Evolutionary conservation across 2,797 vertebrate species (phyloP).

Genomic region (Brotogeris chrysoptera): DNA sequence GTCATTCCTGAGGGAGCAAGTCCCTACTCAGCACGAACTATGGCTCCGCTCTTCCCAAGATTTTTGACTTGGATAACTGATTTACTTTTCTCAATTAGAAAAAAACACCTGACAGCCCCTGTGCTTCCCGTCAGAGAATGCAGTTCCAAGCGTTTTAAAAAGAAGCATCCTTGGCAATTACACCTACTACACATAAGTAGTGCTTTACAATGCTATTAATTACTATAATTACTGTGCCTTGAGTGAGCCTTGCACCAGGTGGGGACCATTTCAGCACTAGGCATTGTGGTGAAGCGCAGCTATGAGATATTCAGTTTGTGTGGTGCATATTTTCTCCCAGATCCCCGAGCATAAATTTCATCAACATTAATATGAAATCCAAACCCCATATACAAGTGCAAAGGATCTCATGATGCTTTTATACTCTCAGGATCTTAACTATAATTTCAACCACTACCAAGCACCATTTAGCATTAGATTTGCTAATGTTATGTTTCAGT

Average conservation of each 20-base stretch:
- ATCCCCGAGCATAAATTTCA: neutral
- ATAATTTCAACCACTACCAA: slow-evolving; percentile 55
- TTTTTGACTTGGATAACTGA: slow-evolving; percentile 34
- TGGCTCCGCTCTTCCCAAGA: neutral
- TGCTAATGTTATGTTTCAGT: slow-evolving; percentile 52
- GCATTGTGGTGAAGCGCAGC: neutral
- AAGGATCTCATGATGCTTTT: neutral
- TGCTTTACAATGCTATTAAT: slow-evolving; percentile 29
- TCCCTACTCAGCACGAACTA: neutral
- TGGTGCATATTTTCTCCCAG: neutral
- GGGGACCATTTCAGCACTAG: neutral
- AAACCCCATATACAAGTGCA: neutral
- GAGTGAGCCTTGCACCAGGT: neutral
- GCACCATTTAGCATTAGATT: slow-evolving; percentile 56
- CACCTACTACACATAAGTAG: slow-evolving; percentile 49
- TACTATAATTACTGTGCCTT: slow-evolving; percentile 12
- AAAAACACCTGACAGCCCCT: neutral
- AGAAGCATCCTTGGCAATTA: slow-evolving; percentile 40
- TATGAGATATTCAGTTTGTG: neutral
- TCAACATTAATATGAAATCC: slow-evolving; percentile 2
- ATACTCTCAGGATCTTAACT: neutral
- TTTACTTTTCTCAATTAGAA: slow-evolving; percentile 35
- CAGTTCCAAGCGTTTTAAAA: slow-evolving; percentile 39
- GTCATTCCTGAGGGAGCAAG: neutral
- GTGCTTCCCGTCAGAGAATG: neutral